Evolutionary conservation across 1,140 invertebrate genomes (phyloP).

Genomic region (Thaumatotibia leucotreta): DNA sequence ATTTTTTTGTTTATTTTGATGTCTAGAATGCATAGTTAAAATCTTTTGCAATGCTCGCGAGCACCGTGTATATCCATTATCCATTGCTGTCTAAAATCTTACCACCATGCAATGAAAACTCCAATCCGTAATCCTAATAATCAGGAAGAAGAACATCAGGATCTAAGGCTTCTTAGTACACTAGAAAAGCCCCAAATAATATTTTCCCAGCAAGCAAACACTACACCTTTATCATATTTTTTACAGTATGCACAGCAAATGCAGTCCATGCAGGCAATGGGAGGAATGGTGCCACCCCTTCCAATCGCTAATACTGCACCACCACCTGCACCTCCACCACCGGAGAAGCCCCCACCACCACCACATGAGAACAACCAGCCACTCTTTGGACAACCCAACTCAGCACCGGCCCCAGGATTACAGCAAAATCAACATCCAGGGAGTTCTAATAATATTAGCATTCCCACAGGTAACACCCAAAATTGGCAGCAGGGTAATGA

Average conservation of each 20-base stretch:
- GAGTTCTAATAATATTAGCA: constrained; percentile 27
- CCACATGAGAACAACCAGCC: constrained; percentile 67
- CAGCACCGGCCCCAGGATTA: constrained; percentile 33
- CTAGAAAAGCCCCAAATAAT: too few species aligned
- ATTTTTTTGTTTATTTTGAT: too few species aligned
- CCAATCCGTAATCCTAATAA: too few species aligned
- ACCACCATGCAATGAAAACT: too few species aligned
- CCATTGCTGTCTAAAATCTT: too few species aligned
- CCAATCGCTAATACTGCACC: constrained; percentile 49
- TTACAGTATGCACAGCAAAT: constrained; percentile 80
- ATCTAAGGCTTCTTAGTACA: too few species aligned
- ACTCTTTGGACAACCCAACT: constrained; percentile 35
- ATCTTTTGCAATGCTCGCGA: too few species aligned
- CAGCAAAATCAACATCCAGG: constrained; percentile 22
- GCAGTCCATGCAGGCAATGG: constrained; percentile 59
- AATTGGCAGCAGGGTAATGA: constrained; percentile 36
- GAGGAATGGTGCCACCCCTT: constrained; percentile 58
- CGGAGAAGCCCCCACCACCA: constrained; percentile 56
- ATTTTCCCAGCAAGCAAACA: constrained; percentile 15
- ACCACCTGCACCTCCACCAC: constrained; percentile 74
- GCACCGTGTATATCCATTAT: too few species aligned
- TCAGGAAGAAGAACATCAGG: too few species aligned
- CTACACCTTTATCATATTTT: constrained; percentile 28
- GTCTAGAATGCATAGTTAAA: too few species aligned
- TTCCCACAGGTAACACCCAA: constrained; percentile 43